Evolutionary conservation across 2,113 vertebrate genomes (phyloP).

Genomic region (Phrynocephalus versicolor): DNA sequence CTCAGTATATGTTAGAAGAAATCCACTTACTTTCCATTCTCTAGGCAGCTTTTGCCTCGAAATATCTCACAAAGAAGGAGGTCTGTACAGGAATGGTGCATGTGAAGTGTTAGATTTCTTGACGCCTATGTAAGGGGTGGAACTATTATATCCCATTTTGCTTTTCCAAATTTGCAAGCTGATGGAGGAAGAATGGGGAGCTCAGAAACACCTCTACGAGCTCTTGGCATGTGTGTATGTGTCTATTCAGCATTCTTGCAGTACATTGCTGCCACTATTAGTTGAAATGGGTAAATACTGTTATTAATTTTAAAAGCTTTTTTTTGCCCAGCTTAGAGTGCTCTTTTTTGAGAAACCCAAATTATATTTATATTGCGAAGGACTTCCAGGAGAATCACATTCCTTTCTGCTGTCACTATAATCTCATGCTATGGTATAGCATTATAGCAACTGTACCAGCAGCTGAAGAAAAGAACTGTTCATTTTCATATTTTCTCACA

Average conservation of each 20-base stretch:
- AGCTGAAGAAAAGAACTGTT: not conserved
- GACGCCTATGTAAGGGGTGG: not conserved
- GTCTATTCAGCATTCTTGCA: not conserved
- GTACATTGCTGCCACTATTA: not conserved
- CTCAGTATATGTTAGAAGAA: no score
- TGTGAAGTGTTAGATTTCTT: not conserved
- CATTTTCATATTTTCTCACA: not conserved
- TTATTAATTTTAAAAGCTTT: not conserved
- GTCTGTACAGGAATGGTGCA: not conserved
- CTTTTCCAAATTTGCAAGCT: not conserved
- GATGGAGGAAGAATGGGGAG: not conserved
- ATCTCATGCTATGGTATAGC: not conserved
- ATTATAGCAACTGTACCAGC: not conserved
- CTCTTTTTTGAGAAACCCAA: not conserved
- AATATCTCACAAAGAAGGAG: not conserved
- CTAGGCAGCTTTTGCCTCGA: not conserved
- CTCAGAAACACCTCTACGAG: not conserved
- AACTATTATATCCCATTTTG: not conserved
- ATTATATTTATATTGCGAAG: not conserved
- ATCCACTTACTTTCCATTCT: not conserved
- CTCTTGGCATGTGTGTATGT: not conserved
- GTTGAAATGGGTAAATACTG: not conserved
- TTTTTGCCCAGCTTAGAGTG: not conserved
- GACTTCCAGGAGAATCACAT: not conserved
- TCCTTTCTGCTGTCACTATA: not conserved